Conservation (phyloP, 2,113 vertebrate genomes). For the Centropus unirufus region DNA sequence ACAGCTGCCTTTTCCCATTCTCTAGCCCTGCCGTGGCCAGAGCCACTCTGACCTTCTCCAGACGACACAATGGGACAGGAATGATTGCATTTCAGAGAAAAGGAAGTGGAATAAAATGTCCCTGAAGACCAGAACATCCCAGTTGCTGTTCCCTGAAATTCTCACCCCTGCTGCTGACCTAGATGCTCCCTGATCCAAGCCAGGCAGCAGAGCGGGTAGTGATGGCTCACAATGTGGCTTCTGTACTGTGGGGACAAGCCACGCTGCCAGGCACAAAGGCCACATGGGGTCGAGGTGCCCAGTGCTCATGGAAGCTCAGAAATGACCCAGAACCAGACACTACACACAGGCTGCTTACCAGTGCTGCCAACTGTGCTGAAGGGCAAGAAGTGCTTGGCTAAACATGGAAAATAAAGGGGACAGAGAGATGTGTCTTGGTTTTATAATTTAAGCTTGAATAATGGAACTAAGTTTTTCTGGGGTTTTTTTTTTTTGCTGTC, state of each 20-base stretch:
- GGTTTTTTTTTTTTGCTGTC: not conserved
- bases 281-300: not conserved
- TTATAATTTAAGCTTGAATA: not conserved
- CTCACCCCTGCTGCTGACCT: slow-evolving; percentile 26
- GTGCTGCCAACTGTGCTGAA: not conserved
- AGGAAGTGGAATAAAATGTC: not conserved
- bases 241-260: not conserved
- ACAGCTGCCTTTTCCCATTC: not conserved
- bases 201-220: not conserved
- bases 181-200: slow-evolving; percentile 54
- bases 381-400: not conserved
- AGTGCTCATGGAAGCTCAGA: not conserved
- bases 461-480: not conserved
- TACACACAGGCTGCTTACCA: not conserved
- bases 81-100: not conserved
- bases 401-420: not conserved
- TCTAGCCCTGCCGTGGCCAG: not conserved
- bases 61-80: not conserved
- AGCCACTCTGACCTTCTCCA: not conserved
- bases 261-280: not conserved
- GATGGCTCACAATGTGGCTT: not conserved
- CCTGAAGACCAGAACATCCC: not conserved
- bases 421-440: not conserved
- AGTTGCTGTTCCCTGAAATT: not conserved
- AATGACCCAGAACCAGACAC: not conserved